Base-by-base conservation (phyloP, 2,888 invertebrate genomes). In the Carcina quercana region DNA sequence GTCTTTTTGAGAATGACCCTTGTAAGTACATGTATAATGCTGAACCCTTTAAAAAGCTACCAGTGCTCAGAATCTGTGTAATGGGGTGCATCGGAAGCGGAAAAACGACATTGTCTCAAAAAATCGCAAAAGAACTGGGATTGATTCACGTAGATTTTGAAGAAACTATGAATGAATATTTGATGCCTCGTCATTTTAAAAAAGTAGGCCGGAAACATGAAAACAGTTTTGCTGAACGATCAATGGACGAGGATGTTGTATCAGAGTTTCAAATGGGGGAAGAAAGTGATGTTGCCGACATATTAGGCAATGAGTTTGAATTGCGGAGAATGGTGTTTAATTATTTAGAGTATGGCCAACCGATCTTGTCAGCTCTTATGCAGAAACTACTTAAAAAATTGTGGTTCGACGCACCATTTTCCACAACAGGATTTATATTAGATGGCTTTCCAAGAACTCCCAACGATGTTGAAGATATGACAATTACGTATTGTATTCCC, bases 361-460 rank as follows among this genome's bases (percentile, higher is more conserved):
- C 78, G n/a, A 50, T 89, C 13, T 58, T 85, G 6, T 51, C 80
- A 1, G 42, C 56, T 13, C 58, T 86, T 10, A 54, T 86, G 45
- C 68, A 74, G 34, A 72, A 72, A 43, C 44, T 86, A 19, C 47
- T 87, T 15, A 60, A 59, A 14, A 70, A 62, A 15, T 62, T 86
- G 15, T 89, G 88, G 88, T 85, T 83, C 48, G 54, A 80, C 29
- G 58, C 78, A 29, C 86, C 88, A 0, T 84, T 72, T 50, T 61
- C 57, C 12, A 48, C 56, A 3, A 65, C 60, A 11, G 89, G 89
- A 3, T 74, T 89, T 52, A 70, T 89, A 22, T 54, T 90, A 21
- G 88, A 89, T 56, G 88, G 87, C 30, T 90, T 87, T 65, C 90
- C 90, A 5, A 86, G 75, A 55, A 59, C 85, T 35, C 57, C 78